A percentile compares a stretch with the other conserved stretches of the same genome.
Evolutionary conservation across 2,888 invertebrate genomes (phyloP).

Genomic region (Epicampocera succincta): DNA sequence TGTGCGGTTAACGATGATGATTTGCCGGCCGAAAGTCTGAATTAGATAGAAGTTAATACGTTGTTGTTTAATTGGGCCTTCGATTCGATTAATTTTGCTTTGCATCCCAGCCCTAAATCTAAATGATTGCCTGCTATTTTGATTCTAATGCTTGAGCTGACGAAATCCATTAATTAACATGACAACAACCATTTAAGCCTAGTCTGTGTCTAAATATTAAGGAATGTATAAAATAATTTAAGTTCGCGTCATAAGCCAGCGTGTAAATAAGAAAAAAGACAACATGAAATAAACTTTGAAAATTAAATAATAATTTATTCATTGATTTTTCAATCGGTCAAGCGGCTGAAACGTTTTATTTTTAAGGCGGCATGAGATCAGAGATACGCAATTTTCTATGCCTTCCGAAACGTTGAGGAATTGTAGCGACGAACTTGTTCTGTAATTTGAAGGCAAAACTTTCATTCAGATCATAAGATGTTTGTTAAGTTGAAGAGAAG

Average conservation of each 20-base stretch:
- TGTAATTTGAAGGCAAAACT: no score
- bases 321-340: no score
- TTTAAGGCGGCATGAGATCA: no score
- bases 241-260: constrained; percentile 38
- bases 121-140: not conserved
- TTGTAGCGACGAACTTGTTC: no score
- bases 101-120: no score
- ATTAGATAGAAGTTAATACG: no score
- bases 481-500: no score
- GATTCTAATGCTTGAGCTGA: constrained; percentile 13
- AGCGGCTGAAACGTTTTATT: no score
- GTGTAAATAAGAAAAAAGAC: constrained; percentile 27
- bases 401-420: no score
- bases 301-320: not conserved
- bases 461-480: no score
- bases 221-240: constrained; percentile 26
- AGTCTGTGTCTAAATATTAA: constrained; percentile 38
- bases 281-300: constrained; percentile 15
- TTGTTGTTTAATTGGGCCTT: not conserved
- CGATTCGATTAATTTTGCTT: no score
- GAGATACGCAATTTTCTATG: no score
- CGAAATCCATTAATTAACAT: constrained; percentile 20
- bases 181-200: constrained; percentile 21
- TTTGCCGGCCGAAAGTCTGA: not conserved
- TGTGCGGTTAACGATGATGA: not conserved